These are phyloP conservation scores for Erebia palarica DNA, from an alignment of 2,888 invertebrate species.

Conservation along the genomic window DNA sequence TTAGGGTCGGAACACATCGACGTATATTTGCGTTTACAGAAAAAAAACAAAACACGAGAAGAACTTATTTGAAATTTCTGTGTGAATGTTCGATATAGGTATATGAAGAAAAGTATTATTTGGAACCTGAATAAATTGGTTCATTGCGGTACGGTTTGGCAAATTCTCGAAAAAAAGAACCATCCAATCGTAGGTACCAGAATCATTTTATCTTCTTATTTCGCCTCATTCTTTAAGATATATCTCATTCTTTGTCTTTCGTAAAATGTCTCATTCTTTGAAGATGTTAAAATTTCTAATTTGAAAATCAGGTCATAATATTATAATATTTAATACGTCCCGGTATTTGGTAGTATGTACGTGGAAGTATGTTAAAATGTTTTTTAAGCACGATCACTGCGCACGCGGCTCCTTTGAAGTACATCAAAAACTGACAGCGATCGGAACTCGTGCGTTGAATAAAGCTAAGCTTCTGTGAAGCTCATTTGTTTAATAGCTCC, in stretches of 20 bases:
- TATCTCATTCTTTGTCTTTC: not conserved
- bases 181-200: no score
- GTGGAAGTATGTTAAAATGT: slow-evolving; percentile 5
- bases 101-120: no score
- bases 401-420: slow-evolving; percentile 1
- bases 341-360: not conserved
- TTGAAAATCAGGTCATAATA: not conserved
- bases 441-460: slow-evolving; percentile 6
- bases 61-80: not conserved
- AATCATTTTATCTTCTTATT: no score
- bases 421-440: slow-evolving; percentile 10
- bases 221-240: not conserved
- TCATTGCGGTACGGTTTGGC: no score
- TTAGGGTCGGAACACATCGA: slow-evolving; percentile 7
- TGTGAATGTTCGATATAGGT: no score
- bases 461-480: not conserved
- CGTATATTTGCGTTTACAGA: not conserved
- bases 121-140: no score
- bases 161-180: no score
- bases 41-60: not conserved
- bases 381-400: not conserved
- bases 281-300: not conserved
- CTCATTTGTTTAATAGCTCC: not conserved
- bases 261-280: not conserved
- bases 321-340: not conserved